phyloP scores from a whole-genome alignment of 2,113 vertebrate species.

The Climacteris rufus region DNA sequence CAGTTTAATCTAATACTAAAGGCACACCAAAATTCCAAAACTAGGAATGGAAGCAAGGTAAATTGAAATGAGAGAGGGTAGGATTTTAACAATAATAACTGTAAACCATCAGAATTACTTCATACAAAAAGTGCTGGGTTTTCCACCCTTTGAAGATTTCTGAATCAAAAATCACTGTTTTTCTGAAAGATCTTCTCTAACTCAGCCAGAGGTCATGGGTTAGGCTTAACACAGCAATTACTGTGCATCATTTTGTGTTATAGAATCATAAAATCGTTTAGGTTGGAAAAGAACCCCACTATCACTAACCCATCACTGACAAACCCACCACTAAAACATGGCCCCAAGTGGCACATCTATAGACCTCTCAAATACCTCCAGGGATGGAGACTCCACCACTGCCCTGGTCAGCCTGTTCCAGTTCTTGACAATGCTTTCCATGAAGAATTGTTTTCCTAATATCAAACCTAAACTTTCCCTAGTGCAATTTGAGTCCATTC shows the following conservation, averaged over 20 bases:
- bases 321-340: not conserved
- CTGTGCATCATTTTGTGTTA: not conserved
- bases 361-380: not conserved
- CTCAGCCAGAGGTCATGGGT: not conserved
- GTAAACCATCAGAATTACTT: not conserved
- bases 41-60: not conserved
- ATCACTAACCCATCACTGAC: not conserved
- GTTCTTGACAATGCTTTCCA: not conserved
- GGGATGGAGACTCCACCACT: not conserved
- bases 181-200: not conserved
- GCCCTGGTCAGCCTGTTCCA: not conserved
- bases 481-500: accelerated
- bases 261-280: not conserved
- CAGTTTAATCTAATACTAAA: not conserved
- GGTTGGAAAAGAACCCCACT: not conserved
- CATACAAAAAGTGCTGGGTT: not conserved
- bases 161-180: not conserved
- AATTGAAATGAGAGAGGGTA: not conserved
- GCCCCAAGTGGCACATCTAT: not conserved
- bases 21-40: not conserved
- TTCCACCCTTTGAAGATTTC: not conserved
- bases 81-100: not conserved
- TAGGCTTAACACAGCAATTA: not conserved
- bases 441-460: not conserved
- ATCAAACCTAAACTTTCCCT: not conserved